Evolutionary conservation across 2,888 invertebrate genomes (phyloP), one percentile per base, ranked within the genome.

Genomic region (Macaria liturata): DNA sequence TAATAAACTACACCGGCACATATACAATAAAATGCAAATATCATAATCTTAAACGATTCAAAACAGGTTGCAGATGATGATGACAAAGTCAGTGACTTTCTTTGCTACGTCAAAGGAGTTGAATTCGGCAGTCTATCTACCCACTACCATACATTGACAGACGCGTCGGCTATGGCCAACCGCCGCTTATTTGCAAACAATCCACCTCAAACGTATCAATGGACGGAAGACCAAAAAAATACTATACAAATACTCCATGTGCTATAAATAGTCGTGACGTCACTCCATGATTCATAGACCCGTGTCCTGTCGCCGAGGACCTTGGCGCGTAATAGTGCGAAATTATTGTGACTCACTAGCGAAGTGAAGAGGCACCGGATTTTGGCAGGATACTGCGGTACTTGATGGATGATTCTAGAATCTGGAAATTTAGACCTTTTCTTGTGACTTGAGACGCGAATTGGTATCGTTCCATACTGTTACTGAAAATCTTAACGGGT

Each of bases 171-270:
- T 4, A 55, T 65, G 50, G 54, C 54, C 57, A 54, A 55, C 40
- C 57, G 47, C 46, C 34, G 34, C 65, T 63, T 72, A 84, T 85
- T 83, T 74, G 78, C 83, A 86, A 79, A 85, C 83, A 87, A 85
- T 68, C 64, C 56, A 63, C 68, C 69, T 65, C 72, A 68, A 62
- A 74, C 72, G 73, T 67, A 83, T 86, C 77, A 88, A 88, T 86
- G 86, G 80, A 78, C 84, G 87, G 87, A 88, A 84, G 83, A 65
- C 81, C 81, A 81, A 80, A 83, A 80, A 80, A 78, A 75, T 75
- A 76, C 74, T 75, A 76, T 69, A 53, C 67, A 68, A 71, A 72
- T 75, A 68, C 71, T 62, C 68, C 68, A 61, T 65, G 67, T 68
- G 64, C 72, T 71, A 74, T 71, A 64, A 66, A 72, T 66, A 64